A percentile compares a stretch with the other conserved stretches of the same genome.
Conservation (phyloP, 2,888 invertebrate species). For the Scrobipalpa costella region DNA sequence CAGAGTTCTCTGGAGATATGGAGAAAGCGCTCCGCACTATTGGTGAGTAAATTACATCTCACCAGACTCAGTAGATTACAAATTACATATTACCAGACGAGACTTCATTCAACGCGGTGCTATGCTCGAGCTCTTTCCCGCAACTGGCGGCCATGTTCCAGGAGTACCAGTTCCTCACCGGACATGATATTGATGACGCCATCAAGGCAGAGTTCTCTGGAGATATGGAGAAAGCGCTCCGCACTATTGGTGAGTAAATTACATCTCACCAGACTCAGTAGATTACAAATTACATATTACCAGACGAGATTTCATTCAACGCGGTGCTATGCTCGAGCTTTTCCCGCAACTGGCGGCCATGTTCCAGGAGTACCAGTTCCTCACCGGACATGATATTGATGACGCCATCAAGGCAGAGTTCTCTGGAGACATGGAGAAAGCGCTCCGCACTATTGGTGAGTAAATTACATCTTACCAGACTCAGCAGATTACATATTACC, state of each 20-base stretch:
- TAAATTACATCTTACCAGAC: not conserved
- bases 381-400: conserved; percentile 90
- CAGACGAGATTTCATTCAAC: too few relatives aligned
- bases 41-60: conserved; percentile 48
- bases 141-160: conserved; percentile 81
- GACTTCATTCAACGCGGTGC: conserved; percentile 84
- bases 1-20: conserved; percentile 91
- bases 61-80: too few relatives aligned
- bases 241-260: conserved; percentile 82
- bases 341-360: conserved; percentile 76
- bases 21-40: conserved; percentile 91
- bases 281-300: too few relatives aligned
- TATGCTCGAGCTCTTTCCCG: conserved; percentile 86
- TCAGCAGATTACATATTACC: too few relatives aligned
- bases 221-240: conserved; percentile 87
- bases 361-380: conserved; percentile 86
- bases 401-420: conserved; percentile 91
- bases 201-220: conserved; percentile 93
- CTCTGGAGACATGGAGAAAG: conserved; percentile 90
- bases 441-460: conserved; percentile 86
- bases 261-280: too few relatives aligned
- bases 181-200: conserved; percentile 89
- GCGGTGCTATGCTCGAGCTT: conserved; percentile 89
- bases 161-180: conserved; percentile 88
- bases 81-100: too few relatives aligned